These are phyloP conservation scores for Amiota mariae DNA, from an alignment of 2,888 invertebrate genomes.

Conservation along the genomic window DNA sequence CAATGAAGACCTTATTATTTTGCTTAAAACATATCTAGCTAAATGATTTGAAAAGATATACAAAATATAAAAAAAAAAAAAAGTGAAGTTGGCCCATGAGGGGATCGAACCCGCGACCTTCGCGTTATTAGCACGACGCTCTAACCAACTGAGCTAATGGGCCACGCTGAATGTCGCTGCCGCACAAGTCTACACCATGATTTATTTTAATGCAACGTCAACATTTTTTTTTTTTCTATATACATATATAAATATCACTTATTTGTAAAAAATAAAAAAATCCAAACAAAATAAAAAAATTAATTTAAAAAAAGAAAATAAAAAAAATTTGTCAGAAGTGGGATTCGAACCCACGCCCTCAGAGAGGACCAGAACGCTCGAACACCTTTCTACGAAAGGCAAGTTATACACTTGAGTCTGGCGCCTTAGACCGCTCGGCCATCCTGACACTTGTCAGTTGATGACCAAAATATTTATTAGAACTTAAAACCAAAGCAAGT, in stretches of 20 bases:
- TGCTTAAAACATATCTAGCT: too few species aligned
- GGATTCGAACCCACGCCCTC: constrained; percentile 70
- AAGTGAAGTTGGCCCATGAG: constrained; percentile 69
- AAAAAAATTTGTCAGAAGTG: constrained; percentile 63
- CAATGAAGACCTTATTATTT: background rate
- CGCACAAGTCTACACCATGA: background rate
- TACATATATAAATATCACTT: background rate
- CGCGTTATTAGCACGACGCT: constrained; percentile 75
- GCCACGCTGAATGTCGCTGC: constrained; percentile 49
- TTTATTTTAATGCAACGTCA: too few species aligned
- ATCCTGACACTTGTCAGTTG: constrained; percentile 6
- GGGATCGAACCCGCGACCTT: constrained; percentile 74
- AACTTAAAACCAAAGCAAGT: background rate
- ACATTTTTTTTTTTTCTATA: background rate
- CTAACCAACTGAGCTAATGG: constrained; percentile 75
- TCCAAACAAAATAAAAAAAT: too few species aligned
- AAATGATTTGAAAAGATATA: constrained; percentile 6
- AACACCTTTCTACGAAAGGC: constrained; percentile 51
- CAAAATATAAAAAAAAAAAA: constrained; percentile 33
- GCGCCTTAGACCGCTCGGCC: constrained; percentile 28
- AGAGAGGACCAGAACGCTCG: constrained; percentile 71
- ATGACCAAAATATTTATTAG: background rate
- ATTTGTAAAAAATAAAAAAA: background rate
- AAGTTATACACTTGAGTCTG: constrained; percentile 46
- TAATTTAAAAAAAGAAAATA: constrained; percentile 9